Evolutionary conservation across 2,797 vertebrate genomes (phyloP).

Genomic region (Oceanodroma leucorhoa): DNA sequence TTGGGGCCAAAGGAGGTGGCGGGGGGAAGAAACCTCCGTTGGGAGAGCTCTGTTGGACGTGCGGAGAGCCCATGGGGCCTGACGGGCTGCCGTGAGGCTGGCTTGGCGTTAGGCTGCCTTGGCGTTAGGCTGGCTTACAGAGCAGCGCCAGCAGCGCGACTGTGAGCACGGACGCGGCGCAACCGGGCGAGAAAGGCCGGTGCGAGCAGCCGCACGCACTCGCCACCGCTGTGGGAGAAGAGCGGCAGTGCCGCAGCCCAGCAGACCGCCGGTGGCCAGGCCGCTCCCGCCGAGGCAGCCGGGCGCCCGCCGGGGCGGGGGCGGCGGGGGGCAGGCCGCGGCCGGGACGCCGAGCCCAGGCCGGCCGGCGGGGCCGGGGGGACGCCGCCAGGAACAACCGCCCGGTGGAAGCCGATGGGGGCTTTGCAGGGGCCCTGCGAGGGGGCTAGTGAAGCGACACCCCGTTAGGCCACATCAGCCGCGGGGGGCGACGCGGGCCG

Average conservation of each 20-base stretch:
- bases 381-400: not conserved
- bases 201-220: not conserved
- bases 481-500: not conserved
- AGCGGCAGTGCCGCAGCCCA: not conserved
- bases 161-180: not conserved
- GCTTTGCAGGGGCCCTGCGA: too few species aligned
- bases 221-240: not conserved
- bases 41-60: rapidly evolving
- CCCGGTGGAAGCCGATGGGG: not conserved
- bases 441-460: too few species aligned
- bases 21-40: rapidly evolving
- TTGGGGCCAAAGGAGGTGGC: too few species aligned
- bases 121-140: rapidly evolving
- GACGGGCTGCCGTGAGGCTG: rapidly evolving
- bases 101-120: rapidly evolving
- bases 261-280: not conserved
- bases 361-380: not conserved
- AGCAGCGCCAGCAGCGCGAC: not conserved
- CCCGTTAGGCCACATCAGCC: too few species aligned
- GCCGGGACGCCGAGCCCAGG: not conserved
- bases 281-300: not conserved
- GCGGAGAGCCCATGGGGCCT: not conserved
- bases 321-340: too few species aligned
- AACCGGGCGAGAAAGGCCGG: not conserved
- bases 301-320: not conserved